Base-by-base conservation (phyloP, 2,888 invertebrate species). In the Oxycera nigricornis region DNA sequence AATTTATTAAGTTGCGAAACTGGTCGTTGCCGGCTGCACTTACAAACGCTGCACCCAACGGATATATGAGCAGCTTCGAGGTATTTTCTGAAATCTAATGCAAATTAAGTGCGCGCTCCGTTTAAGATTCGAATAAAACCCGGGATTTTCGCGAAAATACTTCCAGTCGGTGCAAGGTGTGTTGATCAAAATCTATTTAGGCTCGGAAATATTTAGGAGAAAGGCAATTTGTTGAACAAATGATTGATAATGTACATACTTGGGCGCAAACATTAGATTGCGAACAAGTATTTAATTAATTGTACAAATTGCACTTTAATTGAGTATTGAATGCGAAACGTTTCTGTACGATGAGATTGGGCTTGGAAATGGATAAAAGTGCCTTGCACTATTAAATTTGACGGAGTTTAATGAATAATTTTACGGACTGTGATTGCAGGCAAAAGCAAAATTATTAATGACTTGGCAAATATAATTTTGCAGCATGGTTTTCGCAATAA, bases 1-100 rank as follows among this genome's bases (percentile, higher is more conserved):
- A 39, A 55, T 55, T 55, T 52, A 30, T 52, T 55, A 70, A 70
- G 52, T 70, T 70, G 52, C 70, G 55, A 52, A 70, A 70, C 70
- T 31, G 52, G 70, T 55, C 55, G 24, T 28, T 28, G 17, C 14
- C 57, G 24, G 39, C 65, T 2, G 30, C 20, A 55, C 46, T 3
- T 46, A 46, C 46, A n/a, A n/a, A 55, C 39, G n/a, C 28, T 59
- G 59, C 30, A 30, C 14, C 65, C 41, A n/a, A n/a, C n/a, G n/a
- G 65, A 65, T 65, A 65, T 65, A 65, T 41, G 65, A 41, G 41
- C 41, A 22, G n/a, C 65, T 65, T 20, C 14, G 20, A 65, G 65
- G 65, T 65, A 65, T 41, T 65, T 65, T 39, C 65, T 24, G 65
- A 65, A 65, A 65, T 24, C 41, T 65, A 65, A 65, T 65, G 65